Conservation (phyloP, 2,797 vertebrate species). For the Zenarchopterus dispar region DNA sequence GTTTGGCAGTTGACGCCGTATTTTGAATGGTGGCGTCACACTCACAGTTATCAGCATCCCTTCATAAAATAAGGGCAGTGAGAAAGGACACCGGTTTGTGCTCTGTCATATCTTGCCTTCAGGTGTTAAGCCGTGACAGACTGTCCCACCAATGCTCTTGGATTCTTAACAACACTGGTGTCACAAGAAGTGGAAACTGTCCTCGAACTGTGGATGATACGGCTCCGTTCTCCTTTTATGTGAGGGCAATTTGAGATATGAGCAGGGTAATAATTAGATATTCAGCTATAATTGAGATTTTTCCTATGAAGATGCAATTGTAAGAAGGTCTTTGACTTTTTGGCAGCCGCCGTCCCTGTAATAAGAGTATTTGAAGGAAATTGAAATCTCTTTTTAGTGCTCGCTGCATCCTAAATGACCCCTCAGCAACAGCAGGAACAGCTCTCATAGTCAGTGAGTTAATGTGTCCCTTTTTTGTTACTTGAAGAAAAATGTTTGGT, state of each 20-base stretch:
- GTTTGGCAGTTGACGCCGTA: conserved; percentile 43
- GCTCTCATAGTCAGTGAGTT: conserved; percentile 50
- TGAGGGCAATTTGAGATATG: conserved; percentile 68
- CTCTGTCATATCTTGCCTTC: conserved; percentile 72
- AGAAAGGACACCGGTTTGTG: conserved; percentile 66
- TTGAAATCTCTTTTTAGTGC: conserved; percentile 77
- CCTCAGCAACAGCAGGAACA: conserved; percentile 55
- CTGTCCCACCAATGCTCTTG: conserved; percentile 70
- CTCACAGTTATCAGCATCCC: conserved; percentile 67
- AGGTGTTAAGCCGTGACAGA: conserved; percentile 69
- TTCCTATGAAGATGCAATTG: conserved; percentile 82
- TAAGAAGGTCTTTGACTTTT: conserved; percentile 72
- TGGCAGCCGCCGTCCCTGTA: conserved; percentile 72
- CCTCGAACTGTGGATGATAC: conserved; percentile 65
- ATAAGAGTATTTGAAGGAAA: conserved; percentile 83
- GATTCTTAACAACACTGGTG: conserved; percentile 69
- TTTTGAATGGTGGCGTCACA: conserved; percentile 41
- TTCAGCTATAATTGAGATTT: conserved; percentile 82
- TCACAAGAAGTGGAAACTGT: conserved; percentile 65
- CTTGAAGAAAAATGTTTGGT: conserved; percentile 67
- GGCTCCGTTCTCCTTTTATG: conserved; percentile 59
- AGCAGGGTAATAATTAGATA: conserved; percentile 74
- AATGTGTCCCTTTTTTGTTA: conserved; percentile 68
- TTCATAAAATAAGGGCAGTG: conserved; percentile 54
- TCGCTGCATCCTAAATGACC: conserved; percentile 72